A percentile compares a stretch with the other conserved stretches of the same genome.
Conservation (phyloP, 2,888 invertebrate genomes). For the Oxytorus armatus region DNA sequence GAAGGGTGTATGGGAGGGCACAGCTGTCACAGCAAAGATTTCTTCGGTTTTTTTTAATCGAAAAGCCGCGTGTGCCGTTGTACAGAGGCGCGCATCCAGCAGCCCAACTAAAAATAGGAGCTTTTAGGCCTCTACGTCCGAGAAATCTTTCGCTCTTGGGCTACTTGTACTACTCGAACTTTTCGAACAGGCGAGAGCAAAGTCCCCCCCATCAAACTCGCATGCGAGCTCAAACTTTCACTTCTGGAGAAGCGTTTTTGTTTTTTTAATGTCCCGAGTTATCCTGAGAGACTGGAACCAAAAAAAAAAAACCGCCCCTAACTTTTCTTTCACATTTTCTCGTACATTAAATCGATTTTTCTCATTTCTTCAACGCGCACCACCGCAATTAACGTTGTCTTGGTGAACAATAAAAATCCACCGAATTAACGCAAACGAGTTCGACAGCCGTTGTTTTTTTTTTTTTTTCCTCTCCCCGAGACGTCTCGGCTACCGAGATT, state of each 20-base stretch:
- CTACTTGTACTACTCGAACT: constrained; percentile 62
- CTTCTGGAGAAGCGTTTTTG: constrained; percentile 34
- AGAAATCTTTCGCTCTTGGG: constrained; percentile 69
- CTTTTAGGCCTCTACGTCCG: constrained; percentile 63
- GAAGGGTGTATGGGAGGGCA: constrained; percentile 38
- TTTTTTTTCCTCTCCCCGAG: constrained; percentile 27
- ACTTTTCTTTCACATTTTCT: not conserved
- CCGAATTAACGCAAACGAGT: constrained; percentile 30
- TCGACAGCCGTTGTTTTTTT: constrained; percentile 46
- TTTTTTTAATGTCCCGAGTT: not conserved
- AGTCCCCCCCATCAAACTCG: constrained; percentile 12
- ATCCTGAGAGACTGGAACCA: not conserved
- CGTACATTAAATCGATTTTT: too few relatives aligned
- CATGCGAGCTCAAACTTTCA: constrained; percentile 20
- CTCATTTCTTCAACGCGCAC: too few relatives aligned
- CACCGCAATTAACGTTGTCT: not conserved
- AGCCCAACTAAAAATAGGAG: constrained; percentile 64
- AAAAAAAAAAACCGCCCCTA: not conserved
- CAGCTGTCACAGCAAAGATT: constrained; percentile 66
- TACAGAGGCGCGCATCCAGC: not conserved
- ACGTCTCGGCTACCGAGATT: constrained; percentile 54
- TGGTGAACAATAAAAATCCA: not conserved
- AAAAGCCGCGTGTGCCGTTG: constrained; percentile 52
- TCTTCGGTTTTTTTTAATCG: constrained; percentile 47
- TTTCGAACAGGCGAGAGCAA: constrained; percentile 17